Evolutionary conservation across 2,888 invertebrate genomes (phyloP), one percentile per base, ranked within the genome.

Genomic region (Lepidochrysops patricia): DNA sequence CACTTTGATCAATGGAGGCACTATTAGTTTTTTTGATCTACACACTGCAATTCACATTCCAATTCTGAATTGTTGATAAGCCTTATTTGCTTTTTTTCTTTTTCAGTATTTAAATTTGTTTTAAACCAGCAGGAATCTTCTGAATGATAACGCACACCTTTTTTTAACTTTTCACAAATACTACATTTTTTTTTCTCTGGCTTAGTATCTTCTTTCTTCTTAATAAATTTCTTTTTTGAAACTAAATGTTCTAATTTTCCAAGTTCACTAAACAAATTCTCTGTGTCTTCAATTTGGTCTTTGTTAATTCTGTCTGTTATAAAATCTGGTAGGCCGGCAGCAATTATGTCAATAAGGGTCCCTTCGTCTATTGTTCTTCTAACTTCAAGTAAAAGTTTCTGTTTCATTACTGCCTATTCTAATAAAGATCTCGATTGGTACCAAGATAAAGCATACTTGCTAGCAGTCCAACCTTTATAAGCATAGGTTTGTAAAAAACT

Each of bases 1-100:
- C 9, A 68, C 59, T 63, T 65, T 64, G 4, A 68, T 68, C 60
- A 70, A 62, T 60, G 60, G 58, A 29, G 62, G 34, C 27, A 60
- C 49, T 57, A 57, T 19, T 50, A n/a, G 61, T 61, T 59, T 61
- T 50, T 50, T 50, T 19, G 26, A 2, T 50, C 50, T 26, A 57
- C 35, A 32, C 56, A 58, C 12, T 61, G 32, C n/a, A 61, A 34
- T 56, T 61, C 56, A 32, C 37, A 27, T 37, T 61, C 61, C 19
- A 61, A 15, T 25, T 37, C 58, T 34, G 61, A 48, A 56, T 61
- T 60, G 26, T 63, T 61, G 5, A 59, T 19, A 15, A 9, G 0
- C 7, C 48, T 52, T 57, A 19, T 57, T 27, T 32, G 37, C 1
- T 60, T 61, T 26, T 27, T 60, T 15, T 60, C 57, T 15, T 49